Conservation (phyloP, 1,140 invertebrate species). For the Saccostrea cuccullata region DNA sequence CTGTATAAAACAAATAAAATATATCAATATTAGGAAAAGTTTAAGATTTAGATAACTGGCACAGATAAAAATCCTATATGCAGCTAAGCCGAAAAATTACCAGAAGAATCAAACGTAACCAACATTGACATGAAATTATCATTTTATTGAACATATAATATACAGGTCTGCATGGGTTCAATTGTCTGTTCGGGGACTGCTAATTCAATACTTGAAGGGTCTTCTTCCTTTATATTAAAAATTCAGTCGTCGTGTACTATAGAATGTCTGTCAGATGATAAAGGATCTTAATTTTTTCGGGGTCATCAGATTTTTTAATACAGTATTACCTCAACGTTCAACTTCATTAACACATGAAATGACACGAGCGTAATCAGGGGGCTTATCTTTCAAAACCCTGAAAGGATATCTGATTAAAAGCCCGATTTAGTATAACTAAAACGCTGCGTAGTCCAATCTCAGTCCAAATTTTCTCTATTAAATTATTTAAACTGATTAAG, state of each 20-base stretch:
- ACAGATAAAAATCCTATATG: not conserved
- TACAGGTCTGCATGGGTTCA: not conserved
- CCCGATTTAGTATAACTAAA: conserved; percentile 2
- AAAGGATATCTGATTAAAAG: conserved; percentile 6
- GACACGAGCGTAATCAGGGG: not conserved
- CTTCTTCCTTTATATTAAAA: conserved; percentile 9
- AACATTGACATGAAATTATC: not conserved
- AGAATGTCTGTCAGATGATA: conserved; percentile 16
- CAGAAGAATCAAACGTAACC: not conserved
- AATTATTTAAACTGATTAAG: conserved; percentile 27
- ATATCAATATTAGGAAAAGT: too few relatives aligned
- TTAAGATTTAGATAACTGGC: too few relatives aligned
- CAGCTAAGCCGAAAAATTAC: not conserved
- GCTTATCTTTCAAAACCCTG: not conserved
- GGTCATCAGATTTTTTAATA: conserved; percentile 2
- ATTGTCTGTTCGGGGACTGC: not conserved
- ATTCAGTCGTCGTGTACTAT: conserved; percentile 3
- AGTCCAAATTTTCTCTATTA: conserved; percentile 34
- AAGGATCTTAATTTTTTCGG: conserved; percentile 23
- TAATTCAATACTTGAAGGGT: not conserved
- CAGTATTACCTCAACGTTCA: conserved; percentile 4
- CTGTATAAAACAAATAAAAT: too few relatives aligned
- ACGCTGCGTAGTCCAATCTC: conserved; percentile 18
- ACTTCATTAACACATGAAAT: conserved; percentile 32
- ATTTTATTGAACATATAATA: not conserved